These are phyloP conservation scores for Leistus spinibarbis DNA, from an alignment of 2,888 invertebrate species.

Conservation along the genomic window DNA sequence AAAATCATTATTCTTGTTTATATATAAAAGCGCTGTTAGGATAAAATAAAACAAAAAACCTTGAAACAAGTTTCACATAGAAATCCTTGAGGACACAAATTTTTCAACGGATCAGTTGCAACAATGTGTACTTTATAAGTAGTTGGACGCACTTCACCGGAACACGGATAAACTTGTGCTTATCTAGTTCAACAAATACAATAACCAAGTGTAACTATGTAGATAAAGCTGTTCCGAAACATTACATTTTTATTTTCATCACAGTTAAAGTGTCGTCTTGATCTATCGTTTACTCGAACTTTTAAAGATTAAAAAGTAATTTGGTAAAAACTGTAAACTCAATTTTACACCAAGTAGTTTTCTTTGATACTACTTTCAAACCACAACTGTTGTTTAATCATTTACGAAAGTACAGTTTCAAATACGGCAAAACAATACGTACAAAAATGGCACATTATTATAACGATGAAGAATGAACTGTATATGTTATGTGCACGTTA, in stretches of 20 bases:
- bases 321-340: neutral
- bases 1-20: neutral
- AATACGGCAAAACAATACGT: no score
- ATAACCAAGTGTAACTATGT: neutral
- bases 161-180: neutral
- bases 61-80: neutral
- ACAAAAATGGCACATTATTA: no score
- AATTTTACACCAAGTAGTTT: neutral
- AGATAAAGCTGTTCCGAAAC: neutral
- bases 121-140: neutral
- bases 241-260: neutral
- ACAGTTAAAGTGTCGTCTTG: neutral
- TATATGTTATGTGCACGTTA: no score
- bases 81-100: neutral
- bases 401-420: no score
- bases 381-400: neutral
- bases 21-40: neutral
- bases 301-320: neutral
- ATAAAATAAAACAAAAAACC: neutral
- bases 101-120: neutral
- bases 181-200: neutral
- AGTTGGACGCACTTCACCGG: neutral
- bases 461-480: no score
- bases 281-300: neutral
- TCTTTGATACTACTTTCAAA: neutral